Evolutionary conservation across 2,113 vertebrate species (phyloP), one percentile per base, ranked within the genome.

Genomic region (Psammodynastes pulverulentus): DNA sequence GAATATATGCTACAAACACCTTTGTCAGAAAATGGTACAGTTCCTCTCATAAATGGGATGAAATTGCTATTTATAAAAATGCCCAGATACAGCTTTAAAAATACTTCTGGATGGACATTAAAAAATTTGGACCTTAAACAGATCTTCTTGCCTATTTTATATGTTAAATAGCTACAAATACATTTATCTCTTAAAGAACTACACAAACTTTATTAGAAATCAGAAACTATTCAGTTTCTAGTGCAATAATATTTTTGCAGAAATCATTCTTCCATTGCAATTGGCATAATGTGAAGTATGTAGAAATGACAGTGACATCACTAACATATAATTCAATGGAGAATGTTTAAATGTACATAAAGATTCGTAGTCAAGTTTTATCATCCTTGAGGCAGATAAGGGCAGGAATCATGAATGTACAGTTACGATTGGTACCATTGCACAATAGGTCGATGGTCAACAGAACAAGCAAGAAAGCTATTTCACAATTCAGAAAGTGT

Each of bases 231-330:
- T 7, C 0, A 1, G 2, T 23, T 72, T 48, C 46, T 21, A 79
- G 5, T 26, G n/a, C 46, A 91, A 26, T 48, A 72, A 91, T 9
- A 46, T 49, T 43, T 19, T 90, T 49, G 86, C 92, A 26, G 53
- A 9, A 84, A 90, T 93, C 43, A 54, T 58, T 72, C 85, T 90
- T 53, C 19, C n/a, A 34, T 45, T 93, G 90, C 89, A 92, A 8
- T 86, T 2, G n/a, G 48, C 24, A 72, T 90, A 58, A 29, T 23
- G 5, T 62, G 54, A 26, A 54, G 26, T 91, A 67, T 39, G 48
- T 45, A 93, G 48, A 45, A 19, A 12, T 87, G 54, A 79, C 54
- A 91, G 89, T 1, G 56, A 26, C 2, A 54, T 29, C 2, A 84
- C 43, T 92, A 91, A 13, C 24, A 48, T 29, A 85, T 48, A 49